Evolutionary conservation across 2,888 invertebrate genomes (phyloP).

Genomic region (Anorthoa munda): DNA sequence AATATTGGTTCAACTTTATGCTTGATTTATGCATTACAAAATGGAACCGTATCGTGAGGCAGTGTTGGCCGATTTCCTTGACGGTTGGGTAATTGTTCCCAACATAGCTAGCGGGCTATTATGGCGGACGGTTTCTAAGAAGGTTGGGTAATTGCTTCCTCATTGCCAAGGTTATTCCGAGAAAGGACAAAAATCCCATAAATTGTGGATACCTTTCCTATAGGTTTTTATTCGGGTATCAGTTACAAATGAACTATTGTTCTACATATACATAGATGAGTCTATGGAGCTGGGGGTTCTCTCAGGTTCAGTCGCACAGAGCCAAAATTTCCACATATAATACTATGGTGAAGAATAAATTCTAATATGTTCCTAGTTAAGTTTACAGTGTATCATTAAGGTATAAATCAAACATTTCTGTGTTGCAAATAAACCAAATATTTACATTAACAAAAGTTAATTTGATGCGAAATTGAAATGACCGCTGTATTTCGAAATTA

Average conservation of each 20-base stretch:
- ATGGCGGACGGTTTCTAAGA: conserved; percentile 14
- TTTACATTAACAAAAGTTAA: background rate
- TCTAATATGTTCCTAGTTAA: conserved; percentile 18
- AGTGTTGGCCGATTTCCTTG: conserved; percentile 9
- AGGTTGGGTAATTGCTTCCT: conserved; percentile 31
- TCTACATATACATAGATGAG: conserved; percentile 11
- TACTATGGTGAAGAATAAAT: conserved; percentile 11
- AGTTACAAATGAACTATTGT: conserved; percentile 26
- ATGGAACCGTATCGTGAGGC: background rate
- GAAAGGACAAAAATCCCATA: background rate
- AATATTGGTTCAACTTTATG: conserved; percentile 30
- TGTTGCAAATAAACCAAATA: background rate
- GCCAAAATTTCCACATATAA: conserved; percentile 38
- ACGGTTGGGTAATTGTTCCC: conserved; percentile 25
- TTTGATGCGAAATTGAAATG: conserved; percentile 5
- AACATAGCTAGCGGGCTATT: conserved; percentile 2
- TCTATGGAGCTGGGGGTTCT: conserved; percentile 10
- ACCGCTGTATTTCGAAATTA: background rate
- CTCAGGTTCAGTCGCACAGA: conserved; percentile 26
- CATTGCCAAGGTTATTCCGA: conserved; percentile 16
- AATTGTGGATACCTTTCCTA: background rate
- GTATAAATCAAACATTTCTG: conserved; percentile 6
- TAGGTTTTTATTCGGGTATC: background rate
- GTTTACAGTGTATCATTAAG: conserved; percentile 19
- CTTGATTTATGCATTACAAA: conserved; percentile 18